Evolutionary conservation across 2,113 vertebrate genomes (phyloP).

Genomic region (Leptobrachium leishanense): DNA sequence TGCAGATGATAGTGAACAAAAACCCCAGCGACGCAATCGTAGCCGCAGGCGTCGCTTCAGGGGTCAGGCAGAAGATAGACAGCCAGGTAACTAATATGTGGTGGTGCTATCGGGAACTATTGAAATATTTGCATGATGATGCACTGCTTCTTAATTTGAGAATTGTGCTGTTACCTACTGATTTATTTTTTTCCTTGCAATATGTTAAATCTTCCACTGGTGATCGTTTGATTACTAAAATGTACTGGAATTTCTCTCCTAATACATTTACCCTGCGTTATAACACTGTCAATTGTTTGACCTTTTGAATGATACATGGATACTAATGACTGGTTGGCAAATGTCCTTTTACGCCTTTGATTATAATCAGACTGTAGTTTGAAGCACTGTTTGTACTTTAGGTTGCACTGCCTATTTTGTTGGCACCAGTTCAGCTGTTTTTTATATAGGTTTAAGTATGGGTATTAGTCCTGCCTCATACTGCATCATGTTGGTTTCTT

Average conservation of each 20-base stretch:
- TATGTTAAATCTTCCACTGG: too few relatives aligned
- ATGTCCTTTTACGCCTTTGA: background rate
- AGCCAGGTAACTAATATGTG: constrained; percentile 90
- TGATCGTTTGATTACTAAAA: too few relatives aligned
- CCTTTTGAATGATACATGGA: too few relatives aligned
- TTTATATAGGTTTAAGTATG: background rate
- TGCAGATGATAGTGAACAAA: constrained; percentile 93
- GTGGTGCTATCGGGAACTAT: constrained; percentile 24
- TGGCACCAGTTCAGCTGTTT: background rate
- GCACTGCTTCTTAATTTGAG: constrained; percentile 6
- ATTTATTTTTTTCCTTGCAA: background rate
- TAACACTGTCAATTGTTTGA: too few relatives aligned
- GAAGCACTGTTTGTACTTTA: background rate
- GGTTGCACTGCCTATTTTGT: background rate
- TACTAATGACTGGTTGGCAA: too few relatives aligned
- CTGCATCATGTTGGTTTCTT: too few relatives aligned
- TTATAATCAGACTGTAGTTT: background rate
- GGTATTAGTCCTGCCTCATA: too few relatives aligned
- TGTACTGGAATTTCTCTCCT: background rate
- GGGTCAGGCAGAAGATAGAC: constrained; percentile 94
- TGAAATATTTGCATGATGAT: constrained; percentile 44
- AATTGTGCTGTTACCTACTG: constrained; percentile 16
- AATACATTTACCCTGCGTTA: background rate
- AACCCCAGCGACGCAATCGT: constrained; percentile 96
- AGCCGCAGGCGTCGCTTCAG: constrained; percentile 91